Evolutionary conservation across 2,888 invertebrate genomes (phyloP), one percentile per base, ranked within the genome.

Genomic region (Erebia palarica): DNA sequence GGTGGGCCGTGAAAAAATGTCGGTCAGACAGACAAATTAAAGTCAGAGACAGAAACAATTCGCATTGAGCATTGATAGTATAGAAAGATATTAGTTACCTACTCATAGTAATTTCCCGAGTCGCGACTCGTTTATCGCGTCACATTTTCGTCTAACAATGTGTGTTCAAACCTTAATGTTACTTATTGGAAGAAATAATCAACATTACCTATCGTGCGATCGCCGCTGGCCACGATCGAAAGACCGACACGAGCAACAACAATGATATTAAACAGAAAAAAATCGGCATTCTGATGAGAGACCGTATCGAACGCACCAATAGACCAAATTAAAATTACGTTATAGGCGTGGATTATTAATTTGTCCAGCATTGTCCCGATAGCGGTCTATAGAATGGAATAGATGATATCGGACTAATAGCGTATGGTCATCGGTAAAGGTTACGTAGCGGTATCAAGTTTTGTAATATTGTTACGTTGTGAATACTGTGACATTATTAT

Each of bases 301-400:
- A 86, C 81, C 87, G 86, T 84, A 84, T 86, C 88, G 81, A 83
- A 86, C 80, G 82, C 68, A 78, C 79, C 80, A 82, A 84, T 82
- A 75, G 81, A 81, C 81, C 78, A 88, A 90, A 90, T 90, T 89
- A 89, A 89, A 91, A 90, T 86, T 84, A 88, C 85, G 82, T 86
- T 86, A 87, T 85, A 86, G 82, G 87, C 89, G 88, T 90, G 88
- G 88, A 88, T 89, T 91, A 90, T 89, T 91, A 91, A 92, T 92
- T 91, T 91, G 85, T 81, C 76, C 74, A 80, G 82, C 84, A 90
- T 92, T 92, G 92, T 91, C 83, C 85, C 72, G 78, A 68, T 65
- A 77, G 75, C 72, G 21, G 68, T 47, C 57, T 67, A 68, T 58
- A 71, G 70, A 65, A 68, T 68, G 55, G 61, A 69, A 67, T 53